These are phyloP conservation scores for Myotis yumanensis DNA, from an alignment of 2,113 vertebrate species.

Conservation along the genomic window DNA sequence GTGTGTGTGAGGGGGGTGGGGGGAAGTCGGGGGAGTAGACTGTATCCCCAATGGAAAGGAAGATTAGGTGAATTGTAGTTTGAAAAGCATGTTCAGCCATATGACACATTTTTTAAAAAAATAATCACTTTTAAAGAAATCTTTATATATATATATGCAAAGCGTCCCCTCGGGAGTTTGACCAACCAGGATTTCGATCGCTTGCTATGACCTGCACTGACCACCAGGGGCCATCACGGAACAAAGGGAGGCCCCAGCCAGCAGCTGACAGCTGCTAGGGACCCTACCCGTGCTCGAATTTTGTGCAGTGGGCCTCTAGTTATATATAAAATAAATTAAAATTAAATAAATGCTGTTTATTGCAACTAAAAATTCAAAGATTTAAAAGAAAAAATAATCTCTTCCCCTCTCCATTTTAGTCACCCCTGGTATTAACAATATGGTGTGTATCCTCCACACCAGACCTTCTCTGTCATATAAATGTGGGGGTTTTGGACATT, in stretches of 20 bases:
- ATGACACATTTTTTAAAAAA: background rate
- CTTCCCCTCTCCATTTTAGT: background rate
- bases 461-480: background rate
- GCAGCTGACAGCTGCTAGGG: too few relatives aligned
- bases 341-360: background rate
- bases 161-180: too few relatives aligned
- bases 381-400: slow-evolving; percentile 5
- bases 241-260: too few relatives aligned
- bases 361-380: slow-evolving; percentile 26
- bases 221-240: too few relatives aligned
- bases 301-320: too few relatives aligned
- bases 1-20: fast-evolving
- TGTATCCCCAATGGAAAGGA: background rate
- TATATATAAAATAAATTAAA: background rate
- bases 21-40: background rate
- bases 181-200: too few relatives aligned
- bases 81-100: slow-evolving; percentile 25
- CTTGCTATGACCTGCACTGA: too few relatives aligned
- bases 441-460: background rate
- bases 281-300: too few relatives aligned
- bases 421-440: background rate
- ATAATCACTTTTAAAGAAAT: background rate
- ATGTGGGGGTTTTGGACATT: background rate
- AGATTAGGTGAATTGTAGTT: background rate
- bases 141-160: too few relatives aligned